Evolutionary conservation across 2,888 invertebrate species (phyloP).

Genomic region (Clostera curtula): DNA sequence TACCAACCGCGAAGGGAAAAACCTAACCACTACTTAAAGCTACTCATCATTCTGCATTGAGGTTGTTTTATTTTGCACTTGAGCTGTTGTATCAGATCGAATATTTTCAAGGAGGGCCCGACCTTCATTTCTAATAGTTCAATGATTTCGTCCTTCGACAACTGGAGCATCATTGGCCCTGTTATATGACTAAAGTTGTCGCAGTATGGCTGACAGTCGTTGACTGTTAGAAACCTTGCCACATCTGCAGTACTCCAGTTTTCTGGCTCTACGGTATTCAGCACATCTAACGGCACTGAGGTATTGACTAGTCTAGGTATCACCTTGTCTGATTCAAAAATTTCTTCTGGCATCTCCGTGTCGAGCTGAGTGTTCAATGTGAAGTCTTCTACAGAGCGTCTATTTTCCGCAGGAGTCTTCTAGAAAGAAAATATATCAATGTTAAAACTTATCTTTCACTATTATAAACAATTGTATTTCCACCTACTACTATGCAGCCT

Average conservation of each 20-base stretch:
- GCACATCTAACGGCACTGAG: conserved; percentile 62
- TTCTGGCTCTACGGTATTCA: conserved; percentile 65
- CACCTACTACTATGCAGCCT: no score
- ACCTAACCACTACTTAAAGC: conserved; percentile 22
- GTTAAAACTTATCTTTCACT: no score
- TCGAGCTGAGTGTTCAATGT: conserved; percentile 33
- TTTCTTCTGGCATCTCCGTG: conserved; percentile 22
- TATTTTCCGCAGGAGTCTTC: conserved; percentile 34
- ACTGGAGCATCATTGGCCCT: conserved; percentile 84
- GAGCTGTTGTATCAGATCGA: conserved; percentile 92
- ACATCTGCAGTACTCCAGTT: conserved; percentile 89
- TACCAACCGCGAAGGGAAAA: conserved; percentile 7
- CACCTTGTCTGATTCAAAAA: conserved; percentile 67
- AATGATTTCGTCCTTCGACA: conserved; percentile 93
- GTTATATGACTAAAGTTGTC: conserved; percentile 82
- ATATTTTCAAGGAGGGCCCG: conserved; percentile 94
- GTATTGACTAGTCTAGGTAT: conserved; percentile 79
- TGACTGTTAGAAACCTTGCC: conserved; percentile 90
- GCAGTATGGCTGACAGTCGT: conserved; percentile 86
- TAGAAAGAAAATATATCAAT: conserved; percentile 16
- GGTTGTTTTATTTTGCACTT: conserved; percentile 89
- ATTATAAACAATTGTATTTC: no score
- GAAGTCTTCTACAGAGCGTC: conserved; percentile 38
- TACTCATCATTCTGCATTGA: conserved; percentile 71
- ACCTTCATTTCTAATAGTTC: conserved; percentile 94